Evolutionary conservation across 2,888 invertebrate species (phyloP).

Genomic region (Erpobdella octoculata): DNA sequence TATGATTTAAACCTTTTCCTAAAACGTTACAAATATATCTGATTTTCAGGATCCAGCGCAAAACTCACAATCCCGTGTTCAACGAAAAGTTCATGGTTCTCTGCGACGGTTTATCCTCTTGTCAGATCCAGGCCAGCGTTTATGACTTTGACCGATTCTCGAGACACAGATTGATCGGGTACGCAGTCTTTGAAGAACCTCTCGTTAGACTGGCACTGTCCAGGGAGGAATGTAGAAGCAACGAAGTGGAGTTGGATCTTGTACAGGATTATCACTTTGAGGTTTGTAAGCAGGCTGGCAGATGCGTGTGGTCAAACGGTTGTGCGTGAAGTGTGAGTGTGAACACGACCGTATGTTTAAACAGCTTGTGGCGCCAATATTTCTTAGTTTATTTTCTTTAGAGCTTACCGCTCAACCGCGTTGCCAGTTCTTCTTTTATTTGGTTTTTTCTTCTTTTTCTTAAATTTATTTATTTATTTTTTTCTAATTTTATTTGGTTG

Average conservation of each 20-base stretch:
- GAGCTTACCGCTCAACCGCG: neutral
- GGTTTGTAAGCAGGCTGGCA: neutral
- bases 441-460: neutral
- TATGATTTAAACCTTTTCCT: too few species aligned
- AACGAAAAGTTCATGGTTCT: slow-evolving; percentile 67
- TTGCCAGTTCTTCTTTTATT: neutral
- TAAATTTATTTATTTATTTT: neutral
- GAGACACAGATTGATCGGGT: slow-evolving; percentile 75
- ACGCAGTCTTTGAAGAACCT: slow-evolving; percentile 70
- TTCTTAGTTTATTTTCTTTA: too few species aligned
- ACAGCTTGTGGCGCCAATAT: too few species aligned
- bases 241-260: neutral
- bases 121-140: slow-evolving; percentile 68
- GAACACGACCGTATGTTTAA: neutral
- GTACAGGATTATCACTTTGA: neutral
- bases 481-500: neutral
- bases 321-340: neutral
- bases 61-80: slow-evolving; percentile 72
- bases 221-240: neutral
- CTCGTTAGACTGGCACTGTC: too few species aligned
- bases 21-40: neutral
- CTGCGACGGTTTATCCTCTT: neutral
- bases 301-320: neutral
- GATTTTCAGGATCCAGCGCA: slow-evolving; percentile 58
- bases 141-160: slow-evolving; percentile 84